Base-by-base conservation (phyloP, 2,888 invertebrate genomes). In the Apocheima hispidaria region DNA sequence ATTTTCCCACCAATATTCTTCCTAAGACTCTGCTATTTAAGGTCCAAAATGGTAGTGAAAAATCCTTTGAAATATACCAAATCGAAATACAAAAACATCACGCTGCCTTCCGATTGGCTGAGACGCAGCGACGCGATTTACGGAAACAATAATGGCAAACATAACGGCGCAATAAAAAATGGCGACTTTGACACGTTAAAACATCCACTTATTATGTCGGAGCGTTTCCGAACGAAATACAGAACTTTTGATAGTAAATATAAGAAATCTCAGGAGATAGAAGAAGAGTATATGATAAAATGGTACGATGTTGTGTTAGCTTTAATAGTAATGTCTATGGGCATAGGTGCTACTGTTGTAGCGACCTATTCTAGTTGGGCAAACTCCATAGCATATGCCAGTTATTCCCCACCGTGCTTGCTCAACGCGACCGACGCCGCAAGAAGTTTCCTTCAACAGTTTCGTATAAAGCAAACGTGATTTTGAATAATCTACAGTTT, bases 1-100 rank as follows among this genome's bases (percentile, higher is more conserved):
- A 94, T 98, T 61, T 94, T 97, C 60, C 98, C 98, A 0, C 96
- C 98, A 0, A 72, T 98, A 40, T 95, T 98, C 76, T 98, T 97
- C 82, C 88, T 96, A 0, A 95, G 94, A 79, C 94, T 97, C 9
- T 86, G 94, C 52, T 90, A 92, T 50, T 88, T 96, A 71, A 89
- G 85, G 66, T 78, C 86, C 1, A 71, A 78, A 57, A 73, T 78
- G 55, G 61, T 59, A 33, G 43, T 51, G 6, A 60, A 49, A 57
- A 60, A 73, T 26, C 63, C 66, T 4, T 54, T 65, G 9, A 55
- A 59, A 16, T 58, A 48, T 33, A 44, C 53, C 21, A 65, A 44
- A 28, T 28, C 18, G 26, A 28, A 46, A 12, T 46, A 28, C 7
- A 51, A 16, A 36, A 30, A 56, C 7, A 30, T 41, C 26, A 36